Percentiles rank a stretch among this genome's conserved stretches.
Conservation (phyloP, 1,140 invertebrate species). For the Cydia pomonella region DNA sequence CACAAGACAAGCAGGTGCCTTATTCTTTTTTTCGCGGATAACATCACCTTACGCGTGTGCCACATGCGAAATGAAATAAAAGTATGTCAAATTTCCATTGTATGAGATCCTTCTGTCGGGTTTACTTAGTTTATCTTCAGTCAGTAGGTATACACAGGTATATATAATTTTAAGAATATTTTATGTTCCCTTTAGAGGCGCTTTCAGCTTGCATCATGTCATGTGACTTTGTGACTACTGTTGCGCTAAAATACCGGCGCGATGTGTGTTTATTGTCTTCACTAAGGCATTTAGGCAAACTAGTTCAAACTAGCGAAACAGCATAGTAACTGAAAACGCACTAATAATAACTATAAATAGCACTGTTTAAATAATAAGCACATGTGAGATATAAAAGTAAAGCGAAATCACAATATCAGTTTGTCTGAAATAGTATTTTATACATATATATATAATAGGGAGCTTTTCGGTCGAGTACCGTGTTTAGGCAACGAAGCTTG, state of each 20-base stretch:
- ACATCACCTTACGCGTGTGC: constrained; percentile 12
- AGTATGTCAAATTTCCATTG: constrained; percentile 25
- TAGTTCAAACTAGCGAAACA: too few relatives aligned
- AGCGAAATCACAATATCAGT: too few relatives aligned
- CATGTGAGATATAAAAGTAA: too few relatives aligned
- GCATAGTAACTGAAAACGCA: too few relatives aligned
- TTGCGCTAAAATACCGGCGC: background rate
- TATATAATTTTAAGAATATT: background rate
- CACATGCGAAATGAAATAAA: constrained; percentile 25
- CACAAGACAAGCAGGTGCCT: constrained; percentile 5
- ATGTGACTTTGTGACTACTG: too few relatives aligned
- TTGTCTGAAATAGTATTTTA: too few relatives aligned
- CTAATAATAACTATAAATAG: too few relatives aligned
- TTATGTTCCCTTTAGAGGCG: background rate
- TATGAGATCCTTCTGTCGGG: background rate
- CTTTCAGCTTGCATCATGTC: constrained; percentile 16
- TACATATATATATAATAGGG: too few relatives aligned
- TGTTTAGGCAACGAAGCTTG: too few relatives aligned
- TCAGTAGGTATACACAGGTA: background rate
- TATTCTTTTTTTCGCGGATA: constrained; percentile 26
- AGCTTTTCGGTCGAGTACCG: too few relatives aligned
- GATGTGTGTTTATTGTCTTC: background rate
- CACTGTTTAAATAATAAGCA: too few relatives aligned
- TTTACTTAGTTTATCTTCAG: background rate
- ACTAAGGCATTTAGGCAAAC: background rate